These are phyloP conservation scores for Nowickia ferox DNA, from an alignment of 2,888 invertebrate genomes.

Conservation along the genomic window DNA sequence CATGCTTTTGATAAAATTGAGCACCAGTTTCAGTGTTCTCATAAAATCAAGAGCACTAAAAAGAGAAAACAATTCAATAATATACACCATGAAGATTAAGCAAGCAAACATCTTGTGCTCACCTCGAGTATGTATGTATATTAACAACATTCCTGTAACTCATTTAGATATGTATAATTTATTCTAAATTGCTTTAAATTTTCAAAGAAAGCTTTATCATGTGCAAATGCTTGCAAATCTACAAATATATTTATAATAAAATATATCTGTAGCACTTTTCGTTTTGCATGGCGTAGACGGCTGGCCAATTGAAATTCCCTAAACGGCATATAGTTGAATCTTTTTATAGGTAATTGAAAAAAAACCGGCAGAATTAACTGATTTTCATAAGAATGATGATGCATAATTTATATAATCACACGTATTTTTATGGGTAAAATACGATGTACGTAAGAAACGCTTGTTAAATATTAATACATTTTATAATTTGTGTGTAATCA, in stretches of 20 bases:
- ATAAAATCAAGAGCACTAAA: too few species aligned
- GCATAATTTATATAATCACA: constrained; percentile 25
- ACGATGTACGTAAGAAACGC: constrained; percentile 25
- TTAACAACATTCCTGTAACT: not conserved
- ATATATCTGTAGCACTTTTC: not conserved
- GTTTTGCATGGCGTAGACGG: not conserved
- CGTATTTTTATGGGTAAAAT: constrained; percentile 6
- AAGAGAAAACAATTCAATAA: too few species aligned
- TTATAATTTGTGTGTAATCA: not conserved
- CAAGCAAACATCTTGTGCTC: too few species aligned
- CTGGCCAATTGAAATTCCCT: constrained; percentile 57
- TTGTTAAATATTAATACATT: constrained; percentile 55
- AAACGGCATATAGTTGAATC: not conserved
- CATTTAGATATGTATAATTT: not conserved
- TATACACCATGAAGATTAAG: too few species aligned
- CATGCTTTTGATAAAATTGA: too few species aligned
- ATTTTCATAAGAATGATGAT: constrained; percentile 53
- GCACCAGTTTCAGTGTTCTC: too few species aligned
- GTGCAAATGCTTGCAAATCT: constrained; percentile 19
- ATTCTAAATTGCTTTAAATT: constrained; percentile 1
- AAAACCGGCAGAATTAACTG: constrained; percentile 68
- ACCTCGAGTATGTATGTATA: not conserved
- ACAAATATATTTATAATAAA: not conserved
- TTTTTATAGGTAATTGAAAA: constrained; percentile 35
- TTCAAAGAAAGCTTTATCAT: constrained; percentile 34